Conservation (phyloP, 2,113 vertebrate genomes). For the Urocolius indicus region DNA sequence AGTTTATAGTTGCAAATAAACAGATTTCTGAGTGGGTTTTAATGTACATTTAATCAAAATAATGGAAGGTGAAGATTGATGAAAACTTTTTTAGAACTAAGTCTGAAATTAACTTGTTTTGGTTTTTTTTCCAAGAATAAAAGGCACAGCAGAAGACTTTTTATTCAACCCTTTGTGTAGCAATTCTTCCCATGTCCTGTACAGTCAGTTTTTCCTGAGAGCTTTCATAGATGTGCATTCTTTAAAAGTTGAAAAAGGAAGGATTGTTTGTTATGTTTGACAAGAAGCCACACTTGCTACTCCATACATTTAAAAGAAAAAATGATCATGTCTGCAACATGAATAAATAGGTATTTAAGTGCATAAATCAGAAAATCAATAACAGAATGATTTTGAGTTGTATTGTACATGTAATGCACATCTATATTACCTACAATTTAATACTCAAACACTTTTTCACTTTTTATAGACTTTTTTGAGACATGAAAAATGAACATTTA, state of each 20-base stretch:
- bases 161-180: not conserved
- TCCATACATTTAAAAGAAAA: not conserved
- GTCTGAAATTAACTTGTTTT: slow-evolving; percentile 19
- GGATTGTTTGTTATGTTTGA: slow-evolving; percentile 2
- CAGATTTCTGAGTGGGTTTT: slow-evolving; percentile 19
- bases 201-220: slow-evolving; percentile 16
- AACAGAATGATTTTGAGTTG: slow-evolving; percentile 17
- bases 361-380: slow-evolving; percentile 45
- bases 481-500: slow-evolving; percentile 33
- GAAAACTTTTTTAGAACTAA: not conserved
- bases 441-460: slow-evolving; percentile 48
- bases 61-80: not conserved
- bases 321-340: slow-evolving; percentile 21
- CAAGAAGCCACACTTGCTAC: not conserved
- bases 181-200: not conserved
- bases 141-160: not conserved
- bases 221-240: not conserved
- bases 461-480: slow-evolving; percentile 9
- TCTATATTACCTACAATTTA: slow-evolving; percentile 27
- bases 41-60: slow-evolving; percentile 29
- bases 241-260: slow-evolving; percentile 7
- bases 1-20: not conserved
- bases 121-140: slow-evolving; percentile 26
- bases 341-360: slow-evolving; percentile 44
- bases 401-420: not conserved